Evolutionary conservation across 1,140 invertebrate species (phyloP), one percentile per base, ranked within the genome.

Genomic region (Onthophagus taurus): DNA sequence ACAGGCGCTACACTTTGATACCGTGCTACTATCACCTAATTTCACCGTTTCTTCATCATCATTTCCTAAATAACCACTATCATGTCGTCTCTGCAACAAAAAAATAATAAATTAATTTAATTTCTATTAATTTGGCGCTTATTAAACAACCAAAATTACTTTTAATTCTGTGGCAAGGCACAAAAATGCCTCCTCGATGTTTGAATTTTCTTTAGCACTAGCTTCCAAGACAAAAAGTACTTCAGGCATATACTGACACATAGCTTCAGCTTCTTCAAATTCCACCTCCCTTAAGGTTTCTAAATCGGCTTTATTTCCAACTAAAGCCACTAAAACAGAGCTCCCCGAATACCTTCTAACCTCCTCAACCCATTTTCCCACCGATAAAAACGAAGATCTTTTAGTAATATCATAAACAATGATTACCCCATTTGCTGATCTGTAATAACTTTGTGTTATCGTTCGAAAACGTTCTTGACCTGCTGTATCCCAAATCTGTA

Each of bases 341-440:
- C 83, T 85, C 12, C 89, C 89, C 34, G 92, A 90, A 61, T 95
- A 96, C 39, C 59, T 51, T 56, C 88, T 73, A 3, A 96, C 89
- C 72, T 97, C 92, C 59, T 96, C 91, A 45, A 96, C 82, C 92
- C 92, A 97, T 61, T 87, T 78, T 62, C 88, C 80, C 41, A 95
- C 67, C 53, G 82, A 90, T 36, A 92, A 72, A 70, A 95, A 96
- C 37, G 89, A 86, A 26, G 86, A 78, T 47, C 84, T 72, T 58
- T 93, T 94, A 50, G 91, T 94, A 46, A 95, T 90, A 66, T 96
- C 92, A 71, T 95, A 96, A 37, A 93, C 90, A 83, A 90, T 77
- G 47, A 95, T 84, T 31, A 91, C 87, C 47, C 89, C 89, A 68
- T 91, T 86, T 14, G 90, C 89, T 42, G 88, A 90, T 64, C 91